Evolutionary conservation across 2,888 invertebrate genomes (phyloP).

Genomic region (Parnassius smintheus): DNA sequence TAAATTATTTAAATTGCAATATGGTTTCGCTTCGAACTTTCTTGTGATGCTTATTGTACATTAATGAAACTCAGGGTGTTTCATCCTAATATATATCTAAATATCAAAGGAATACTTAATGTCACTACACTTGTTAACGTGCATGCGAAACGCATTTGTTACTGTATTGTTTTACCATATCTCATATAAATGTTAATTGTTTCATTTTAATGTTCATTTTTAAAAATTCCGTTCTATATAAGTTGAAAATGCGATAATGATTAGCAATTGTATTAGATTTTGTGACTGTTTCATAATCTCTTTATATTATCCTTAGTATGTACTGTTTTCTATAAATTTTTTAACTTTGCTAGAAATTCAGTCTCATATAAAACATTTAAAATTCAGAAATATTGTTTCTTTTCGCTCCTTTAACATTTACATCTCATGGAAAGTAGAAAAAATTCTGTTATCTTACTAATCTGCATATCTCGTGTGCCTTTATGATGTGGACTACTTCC

Average conservation of each 20-base stretch:
- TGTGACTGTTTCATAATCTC: conserved; percentile 68
- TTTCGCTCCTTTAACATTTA: background rate
- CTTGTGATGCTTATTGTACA: too few relatives aligned
- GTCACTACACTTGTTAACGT: conserved; percentile 48
- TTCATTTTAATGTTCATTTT: conserved; percentile 5
- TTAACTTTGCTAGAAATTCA: conserved; percentile 69
- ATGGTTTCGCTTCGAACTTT: too few relatives aligned
- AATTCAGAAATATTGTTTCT: background rate
- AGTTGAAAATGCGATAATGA: conserved; percentile 29
- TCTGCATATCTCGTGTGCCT: too few relatives aligned
- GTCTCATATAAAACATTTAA: conserved; percentile 53
- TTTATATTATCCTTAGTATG: conserved; percentile 65
- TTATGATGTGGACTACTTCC: too few relatives aligned
- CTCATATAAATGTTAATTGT: background rate
- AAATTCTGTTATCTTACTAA: too few relatives aligned
- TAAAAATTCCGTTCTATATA: conserved; percentile 16
- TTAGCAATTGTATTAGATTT: conserved; percentile 35
- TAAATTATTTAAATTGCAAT: too few relatives aligned
- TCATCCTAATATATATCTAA: too few relatives aligned
- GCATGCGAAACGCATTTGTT: conserved; percentile 32
- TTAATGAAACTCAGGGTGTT: too few relatives aligned
- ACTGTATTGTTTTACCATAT: background rate
- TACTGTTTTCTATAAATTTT: conserved; percentile 70
- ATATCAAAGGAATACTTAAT: background rate
- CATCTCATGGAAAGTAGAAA: too few relatives aligned